Evolutionary conservation across 2,113 vertebrate genomes (phyloP).

Genomic region (Ophthalmolycus amberensis): DNA sequence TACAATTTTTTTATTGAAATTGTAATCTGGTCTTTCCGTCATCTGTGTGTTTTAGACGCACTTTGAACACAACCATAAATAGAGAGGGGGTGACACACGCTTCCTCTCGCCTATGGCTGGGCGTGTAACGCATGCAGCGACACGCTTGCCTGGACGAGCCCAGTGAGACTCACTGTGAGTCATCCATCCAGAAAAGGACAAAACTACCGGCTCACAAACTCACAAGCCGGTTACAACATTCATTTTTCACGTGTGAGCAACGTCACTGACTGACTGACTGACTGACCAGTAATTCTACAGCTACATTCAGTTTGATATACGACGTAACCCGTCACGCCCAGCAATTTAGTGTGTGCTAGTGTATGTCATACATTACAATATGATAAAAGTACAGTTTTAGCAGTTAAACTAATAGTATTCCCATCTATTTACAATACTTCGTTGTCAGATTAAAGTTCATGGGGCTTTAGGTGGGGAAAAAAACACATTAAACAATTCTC

Average conservation of each 20-base stretch:
- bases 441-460: neutral
- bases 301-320: constrained; percentile 28
- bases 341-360: constrained; percentile 64
- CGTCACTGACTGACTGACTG: constrained; percentile 8
- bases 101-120: constrained; percentile 11
- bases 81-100: constrained; percentile 19
- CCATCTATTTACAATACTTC: neutral
- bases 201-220: constrained; percentile 50
- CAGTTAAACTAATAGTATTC: neutral
- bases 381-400: neutral
- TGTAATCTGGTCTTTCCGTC: neutral
- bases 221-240: constrained; percentile 58
- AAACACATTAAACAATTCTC: constrained; percentile 12
- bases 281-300: constrained; percentile 49
- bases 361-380: constrained; percentile 1
- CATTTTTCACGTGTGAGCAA: constrained; percentile 32
- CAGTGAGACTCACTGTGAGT: constrained; percentile 64
- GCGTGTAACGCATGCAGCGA: constrained; percentile 17
- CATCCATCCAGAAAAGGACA: constrained; percentile 76
- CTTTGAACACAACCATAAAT: constrained; percentile 1
- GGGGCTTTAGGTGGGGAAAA: constrained; percentile 5
- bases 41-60: neutral
- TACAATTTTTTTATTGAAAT: neutral
- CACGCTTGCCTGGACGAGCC: constrained; percentile 65
- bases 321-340: constrained; percentile 49